phyloP scores from a whole-genome alignment of 2,113 vertebrate species.

The Microcebus ravelobensis region DNA sequence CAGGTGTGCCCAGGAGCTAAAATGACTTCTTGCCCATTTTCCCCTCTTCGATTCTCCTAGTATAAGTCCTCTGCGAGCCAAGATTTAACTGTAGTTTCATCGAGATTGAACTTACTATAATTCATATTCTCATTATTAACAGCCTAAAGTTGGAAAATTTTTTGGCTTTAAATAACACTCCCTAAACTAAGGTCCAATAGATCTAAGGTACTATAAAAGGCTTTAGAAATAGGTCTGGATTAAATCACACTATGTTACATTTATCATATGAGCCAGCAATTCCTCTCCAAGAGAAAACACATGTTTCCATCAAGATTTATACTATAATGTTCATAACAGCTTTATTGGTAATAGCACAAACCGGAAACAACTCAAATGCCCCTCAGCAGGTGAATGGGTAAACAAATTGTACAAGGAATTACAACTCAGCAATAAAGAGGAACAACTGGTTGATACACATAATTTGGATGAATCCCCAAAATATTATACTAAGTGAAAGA shows the following conservation, averaged over 20 bases:
- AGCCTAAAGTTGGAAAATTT: slow-evolving; percentile 7
- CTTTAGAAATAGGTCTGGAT: slow-evolving; percentile 12
- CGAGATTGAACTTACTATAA: background rate
- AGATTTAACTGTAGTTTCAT: background rate
- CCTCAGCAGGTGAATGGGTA: background rate
- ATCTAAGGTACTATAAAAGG: background rate
- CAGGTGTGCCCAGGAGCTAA: background rate
- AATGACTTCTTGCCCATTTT: background rate
- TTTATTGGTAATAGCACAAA: background rate
- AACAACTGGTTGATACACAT: background rate
- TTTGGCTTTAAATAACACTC: background rate
- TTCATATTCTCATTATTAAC: slow-evolving; percentile 24
- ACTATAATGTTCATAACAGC: background rate
- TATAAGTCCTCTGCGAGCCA: background rate
- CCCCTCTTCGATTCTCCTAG: background rate
- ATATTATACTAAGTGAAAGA: slow-evolving; percentile 1
- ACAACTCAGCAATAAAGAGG: background rate
- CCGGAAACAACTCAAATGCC: slow-evolving; percentile 8
- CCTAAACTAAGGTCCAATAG: slow-evolving; percentile 4
- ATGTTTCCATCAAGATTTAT: slow-evolving; percentile 28
- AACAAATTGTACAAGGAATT: background rate
- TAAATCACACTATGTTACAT: background rate
- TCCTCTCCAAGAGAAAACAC: background rate
- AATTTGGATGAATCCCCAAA: background rate
- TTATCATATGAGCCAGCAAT: background rate